Base-by-base conservation (phyloP, 2,888 invertebrate genomes). In the Dysmachus trigonus region DNA sequence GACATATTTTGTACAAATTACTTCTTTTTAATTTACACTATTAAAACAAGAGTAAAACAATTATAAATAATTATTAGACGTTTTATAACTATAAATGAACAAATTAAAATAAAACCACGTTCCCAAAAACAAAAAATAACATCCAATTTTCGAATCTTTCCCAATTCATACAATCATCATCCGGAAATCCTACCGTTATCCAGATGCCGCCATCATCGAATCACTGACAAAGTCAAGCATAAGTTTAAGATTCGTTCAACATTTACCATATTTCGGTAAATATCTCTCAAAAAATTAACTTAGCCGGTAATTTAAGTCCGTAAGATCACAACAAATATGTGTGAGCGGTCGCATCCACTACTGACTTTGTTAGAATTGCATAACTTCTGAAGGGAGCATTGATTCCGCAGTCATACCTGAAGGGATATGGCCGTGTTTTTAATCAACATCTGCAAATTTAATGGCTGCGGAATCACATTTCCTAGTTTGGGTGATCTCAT, bases 391-490 rank as follows among this genome's bases (percentile, higher is more conserved):
- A 89, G 89, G 89, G 89, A 86, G 86, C 88, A 89, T 89, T 90
- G 90, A 91, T 90, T 90, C 91, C 90, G 90, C 90, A 91, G 91
- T 91, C 91, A 91, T 90, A 90, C 90, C 90, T 90, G 90, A 90
- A 89, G 91, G 90, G 92, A 92, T 93, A 97, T 97, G 97, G 97
- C 97, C 93, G 96, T 97, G 94, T 97, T 97, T 94, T 95, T 97
- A 94, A 94, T 96, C 93, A 97, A 97, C 94, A 95, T 95, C 93
- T 97, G 97, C 94, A 96, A 96, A 94, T 97, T 95, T 93, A 95
- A 95, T 94, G 95, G 95, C 93, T 97, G 97, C 94, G 96, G 96
- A 90, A 94, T 96, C 92, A 96, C 94, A 90, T 97, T 97, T 94
- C 95, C 95, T 90, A 95, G 95, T 92, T 94, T 97, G 91, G 94